Evolutionary conservation across 2,888 invertebrate genomes (phyloP), one percentile per base, ranked within the genome.

Genomic region (Diogma glabrata): DNA sequence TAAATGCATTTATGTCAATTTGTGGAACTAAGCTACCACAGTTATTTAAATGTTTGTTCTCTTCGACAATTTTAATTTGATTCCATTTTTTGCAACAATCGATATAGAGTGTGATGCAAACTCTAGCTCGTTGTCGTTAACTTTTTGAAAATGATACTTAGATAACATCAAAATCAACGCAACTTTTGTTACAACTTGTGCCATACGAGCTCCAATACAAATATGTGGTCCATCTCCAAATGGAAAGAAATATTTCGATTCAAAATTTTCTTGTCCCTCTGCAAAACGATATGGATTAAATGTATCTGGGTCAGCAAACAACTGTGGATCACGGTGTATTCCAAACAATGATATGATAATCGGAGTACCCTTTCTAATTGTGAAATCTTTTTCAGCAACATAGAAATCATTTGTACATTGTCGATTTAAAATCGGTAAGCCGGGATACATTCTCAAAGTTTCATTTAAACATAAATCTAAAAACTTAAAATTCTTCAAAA

Each of bases 221-320:
- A 38, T 50, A 9, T 50, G 33, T 26, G 52, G 52, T 2, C 52
- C 52, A 10, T 50, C 52, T 10, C 52, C 52, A 19, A 53, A 53
- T 5, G 69, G 69, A 17, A 66, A 57, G 47, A 64, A 68, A 3
- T 64, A 64, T 3, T 53, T 56, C 4, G 58, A 60, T 51, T 63
- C 57, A 46, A 63, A 64, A 48, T 61, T 60, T 51, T 61, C 58
- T 16, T 10, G n/a, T 3, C 60, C 60, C 1, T 65, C 61, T 4
- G 59, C 53, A 57, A 70, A 73, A n/a, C 73, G 59, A 26, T 71
- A 64, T 1, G 74, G 74, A 38, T 69, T 66, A 54, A 71, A 74
- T 49, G 62, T 63, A 33, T 65, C 52, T 8, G 74, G 72, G 36
- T 72, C 63, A 1, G 63, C 63, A 52, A 69, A 74, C 53, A 68